Evolutionary conservation across 2,888 invertebrate species (phyloP).

Genomic region (Spisula subtruncata): DNA sequence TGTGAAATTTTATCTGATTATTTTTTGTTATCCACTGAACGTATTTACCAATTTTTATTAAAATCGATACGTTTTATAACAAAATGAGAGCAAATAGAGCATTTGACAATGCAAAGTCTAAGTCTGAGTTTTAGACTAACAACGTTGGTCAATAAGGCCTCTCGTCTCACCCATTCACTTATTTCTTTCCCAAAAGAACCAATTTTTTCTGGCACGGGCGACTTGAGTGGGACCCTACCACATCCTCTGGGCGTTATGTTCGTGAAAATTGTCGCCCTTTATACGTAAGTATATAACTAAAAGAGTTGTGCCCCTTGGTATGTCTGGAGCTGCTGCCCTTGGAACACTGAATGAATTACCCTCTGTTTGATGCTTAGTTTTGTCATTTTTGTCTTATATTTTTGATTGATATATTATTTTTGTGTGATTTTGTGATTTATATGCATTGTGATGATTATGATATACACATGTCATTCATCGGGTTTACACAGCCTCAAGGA

Average conservation of each 20-base stretch:
- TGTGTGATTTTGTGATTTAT: neutral
- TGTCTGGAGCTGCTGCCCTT: neutral
- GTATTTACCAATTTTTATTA: too few species aligned
- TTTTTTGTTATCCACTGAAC: too few species aligned
- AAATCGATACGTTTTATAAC: too few species aligned
- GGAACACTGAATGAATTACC: slow-evolving; percentile 24
- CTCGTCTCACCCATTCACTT: slow-evolving; percentile 40
- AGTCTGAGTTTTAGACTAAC: too few species aligned
- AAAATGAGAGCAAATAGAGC: too few species aligned
- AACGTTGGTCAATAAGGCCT: too few species aligned
- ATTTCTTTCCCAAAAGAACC: slow-evolving; percentile 77
- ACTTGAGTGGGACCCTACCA: slow-evolving; percentile 99
- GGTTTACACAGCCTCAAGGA: neutral
- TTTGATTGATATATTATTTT: neutral
- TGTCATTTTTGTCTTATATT: slow-evolving; percentile 25
- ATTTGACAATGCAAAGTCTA: too few species aligned
- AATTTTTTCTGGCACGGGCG: slow-evolving; percentile 98
- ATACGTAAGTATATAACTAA: slow-evolving; percentile 90
- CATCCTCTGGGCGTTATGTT: slow-evolving; percentile 98
- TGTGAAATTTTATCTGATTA: too few species aligned
- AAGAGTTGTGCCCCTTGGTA: slow-evolving; percentile 26
- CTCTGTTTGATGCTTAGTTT: slow-evolving; percentile 12
- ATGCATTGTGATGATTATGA: slow-evolving; percentile 40
- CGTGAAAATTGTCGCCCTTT: slow-evolving; percentile 99
- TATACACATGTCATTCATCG: neutral